Conservation (phyloP, 2,888 invertebrate genomes). For the Rhagonycha fulva region DNA sequence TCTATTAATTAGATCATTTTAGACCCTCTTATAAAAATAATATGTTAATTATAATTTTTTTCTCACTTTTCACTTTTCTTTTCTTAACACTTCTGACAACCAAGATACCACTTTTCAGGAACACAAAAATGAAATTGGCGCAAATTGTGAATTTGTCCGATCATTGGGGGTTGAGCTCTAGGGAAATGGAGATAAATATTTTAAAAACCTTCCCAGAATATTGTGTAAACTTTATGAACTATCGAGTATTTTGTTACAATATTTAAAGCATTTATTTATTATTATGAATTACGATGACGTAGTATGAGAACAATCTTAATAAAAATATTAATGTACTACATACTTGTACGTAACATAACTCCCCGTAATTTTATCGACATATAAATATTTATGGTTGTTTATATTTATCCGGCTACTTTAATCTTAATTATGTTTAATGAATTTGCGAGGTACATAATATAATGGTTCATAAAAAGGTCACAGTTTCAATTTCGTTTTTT, state of each 20-base stretch:
- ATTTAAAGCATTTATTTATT: background rate
- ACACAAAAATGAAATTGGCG: background rate
- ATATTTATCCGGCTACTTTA: too few species aligned
- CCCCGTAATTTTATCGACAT: background rate
- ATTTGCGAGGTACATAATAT: too few species aligned
- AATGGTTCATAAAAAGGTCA: too few species aligned
- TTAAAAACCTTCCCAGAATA: too few species aligned
- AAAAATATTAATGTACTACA: background rate
- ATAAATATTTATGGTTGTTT: background rate
- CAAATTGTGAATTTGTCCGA: background rate
- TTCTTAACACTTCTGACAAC: background rate
- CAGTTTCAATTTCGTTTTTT: too few species aligned
- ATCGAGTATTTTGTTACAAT: background rate
- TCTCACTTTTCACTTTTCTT: background rate
- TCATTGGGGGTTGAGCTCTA: background rate
- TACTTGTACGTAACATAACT: background rate
- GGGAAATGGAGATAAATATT: too few species aligned
- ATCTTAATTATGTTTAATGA: too few species aligned
- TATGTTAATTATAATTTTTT: background rate
- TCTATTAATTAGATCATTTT: background rate
- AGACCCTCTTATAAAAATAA: background rate
- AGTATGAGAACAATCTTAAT: background rate
- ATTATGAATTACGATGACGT: background rate
- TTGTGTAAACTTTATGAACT: too few species aligned
- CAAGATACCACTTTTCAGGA: background rate